A percentile compares a stretch with the other conserved stretches of the same genome.
These are phyloP conservation scores for Stigmatopora argus DNA, from an alignment of 2,113 vertebrate species.

Conservation along the genomic window DNA sequence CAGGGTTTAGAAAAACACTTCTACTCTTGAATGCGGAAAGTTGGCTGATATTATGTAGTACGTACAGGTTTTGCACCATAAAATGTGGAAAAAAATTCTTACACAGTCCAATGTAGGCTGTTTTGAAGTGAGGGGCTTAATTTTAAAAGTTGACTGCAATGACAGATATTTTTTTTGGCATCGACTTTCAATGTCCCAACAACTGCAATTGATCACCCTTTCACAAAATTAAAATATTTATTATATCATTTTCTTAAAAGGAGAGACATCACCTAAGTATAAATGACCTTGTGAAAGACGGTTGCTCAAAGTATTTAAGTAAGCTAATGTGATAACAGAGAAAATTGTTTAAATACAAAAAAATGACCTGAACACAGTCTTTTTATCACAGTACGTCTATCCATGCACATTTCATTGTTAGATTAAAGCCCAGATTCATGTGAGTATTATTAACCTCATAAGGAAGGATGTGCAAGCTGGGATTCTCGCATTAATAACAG, in stretches of 20 bases:
- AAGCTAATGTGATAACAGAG: no score
- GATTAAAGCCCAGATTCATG: no score
- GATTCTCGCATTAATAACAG: no score
- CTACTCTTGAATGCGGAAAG: neutral
- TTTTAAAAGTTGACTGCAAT: neutral
- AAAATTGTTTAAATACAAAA: no score
- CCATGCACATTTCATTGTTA: no score
- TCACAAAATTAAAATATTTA: neutral
- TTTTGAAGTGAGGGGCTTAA: neutral
- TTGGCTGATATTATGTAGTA: neutral
- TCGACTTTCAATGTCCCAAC: neutral
- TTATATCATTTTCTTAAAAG: neutral
- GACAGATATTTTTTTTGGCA: neutral
- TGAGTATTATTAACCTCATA: no score
- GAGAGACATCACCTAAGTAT: no score
- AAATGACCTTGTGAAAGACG: no score
- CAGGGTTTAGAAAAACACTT: slow-evolving; percentile 15
- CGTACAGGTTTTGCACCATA: neutral
- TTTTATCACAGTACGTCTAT: no score
- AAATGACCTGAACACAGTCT: no score
- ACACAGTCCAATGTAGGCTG: neutral
- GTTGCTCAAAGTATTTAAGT: no score
- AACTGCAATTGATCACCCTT: neutral
- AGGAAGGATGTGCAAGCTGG: no score
- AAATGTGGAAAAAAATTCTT: slow-evolving; percentile 1